Conservation (phyloP, 2,797 vertebrate species). For the Champsocephalus gunnari region DNA sequence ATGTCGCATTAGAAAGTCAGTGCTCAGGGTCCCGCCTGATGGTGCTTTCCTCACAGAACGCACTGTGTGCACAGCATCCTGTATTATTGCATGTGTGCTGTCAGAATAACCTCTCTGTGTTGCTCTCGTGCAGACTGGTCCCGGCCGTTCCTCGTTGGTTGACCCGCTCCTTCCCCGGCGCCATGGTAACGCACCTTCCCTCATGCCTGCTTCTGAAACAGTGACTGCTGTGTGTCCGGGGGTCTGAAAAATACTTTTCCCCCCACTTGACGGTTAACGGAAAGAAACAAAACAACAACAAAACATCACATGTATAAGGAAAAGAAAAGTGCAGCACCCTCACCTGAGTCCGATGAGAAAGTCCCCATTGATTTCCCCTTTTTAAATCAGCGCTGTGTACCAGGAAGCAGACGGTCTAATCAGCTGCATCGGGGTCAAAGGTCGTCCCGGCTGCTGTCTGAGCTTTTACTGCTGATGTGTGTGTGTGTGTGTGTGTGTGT, state of each 20-base stretch:
- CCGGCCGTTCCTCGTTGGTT: slow-evolving; percentile 66
- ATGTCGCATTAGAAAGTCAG: too few relatives aligned
- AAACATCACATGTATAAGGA: too few relatives aligned
- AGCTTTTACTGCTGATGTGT: slow-evolving; percentile 10
- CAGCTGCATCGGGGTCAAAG: slow-evolving; percentile 59
- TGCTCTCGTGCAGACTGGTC: slow-evolving; percentile 61
- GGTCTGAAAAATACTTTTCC: background rate
- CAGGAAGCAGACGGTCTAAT: slow-evolving; percentile 58
- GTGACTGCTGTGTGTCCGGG: slow-evolving; percentile 23
- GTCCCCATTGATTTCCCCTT: slow-evolving; percentile 72
- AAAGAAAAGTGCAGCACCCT: too few relatives aligned
- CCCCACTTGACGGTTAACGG: too few relatives aligned
- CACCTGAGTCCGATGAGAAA: slow-evolving; percentile 39
- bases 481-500: too few relatives aligned
- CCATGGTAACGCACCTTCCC: slow-evolving; percentile 80
- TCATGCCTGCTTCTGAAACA: slow-evolving; percentile 25
- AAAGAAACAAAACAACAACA: too few relatives aligned
- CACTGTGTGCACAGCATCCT: background rate
- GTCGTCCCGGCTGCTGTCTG: slow-evolving; percentile 48
- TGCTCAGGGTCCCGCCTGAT: too few relatives aligned
- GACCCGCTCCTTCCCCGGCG: slow-evolving; percentile 81
- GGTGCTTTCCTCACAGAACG: too few relatives aligned
- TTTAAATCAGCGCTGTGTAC: slow-evolving; percentile 65
- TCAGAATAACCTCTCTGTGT: background rate
- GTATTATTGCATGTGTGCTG: background rate